A percentile compares a stretch with the other conserved stretches of the same genome.
Evolutionary conservation across 2,888 invertebrate genomes (phyloP).

Genomic region (Coleophora deauratella): DNA sequence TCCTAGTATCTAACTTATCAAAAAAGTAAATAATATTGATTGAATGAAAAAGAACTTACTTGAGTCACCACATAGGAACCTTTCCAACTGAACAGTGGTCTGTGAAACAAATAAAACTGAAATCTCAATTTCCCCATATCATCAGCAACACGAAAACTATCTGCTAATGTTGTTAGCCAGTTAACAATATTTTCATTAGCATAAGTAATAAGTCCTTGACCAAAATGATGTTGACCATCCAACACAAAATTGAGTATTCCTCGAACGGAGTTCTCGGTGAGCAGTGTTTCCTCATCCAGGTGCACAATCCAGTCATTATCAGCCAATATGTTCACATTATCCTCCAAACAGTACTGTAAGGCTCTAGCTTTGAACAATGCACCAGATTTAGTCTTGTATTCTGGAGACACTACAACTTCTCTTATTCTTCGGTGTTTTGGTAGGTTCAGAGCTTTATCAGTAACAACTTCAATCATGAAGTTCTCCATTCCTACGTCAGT

Average conservation of each 20-base stretch:
- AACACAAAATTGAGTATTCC: constrained; percentile 95
- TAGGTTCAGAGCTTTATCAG: constrained; percentile 88
- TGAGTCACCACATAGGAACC: constrained; percentile 98
- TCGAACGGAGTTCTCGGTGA: constrained; percentile 92
- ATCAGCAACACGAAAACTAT: constrained; percentile 96
- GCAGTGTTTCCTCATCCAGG: constrained; percentile 95
- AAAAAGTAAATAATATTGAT: too few relatives aligned
- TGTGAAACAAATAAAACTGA: constrained; percentile 94
- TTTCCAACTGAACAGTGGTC: constrained; percentile 97
- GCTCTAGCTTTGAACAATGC: constrained; percentile 96
- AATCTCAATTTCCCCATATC: constrained; percentile 97
- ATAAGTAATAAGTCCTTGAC: constrained; percentile 96
- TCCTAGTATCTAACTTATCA: too few relatives aligned
- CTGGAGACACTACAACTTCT: constrained; percentile 90
- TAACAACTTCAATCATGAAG: constrained; percentile 96
- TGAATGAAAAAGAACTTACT: constrained; percentile 71
- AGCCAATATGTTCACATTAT: constrained; percentile 86
- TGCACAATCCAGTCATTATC: constrained; percentile 98
- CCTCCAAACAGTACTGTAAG: constrained; percentile 95
- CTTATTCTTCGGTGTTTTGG: constrained; percentile 86
- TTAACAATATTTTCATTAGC: constrained; percentile 97
- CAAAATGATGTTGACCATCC: constrained; percentile 96
- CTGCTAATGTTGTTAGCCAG: constrained; percentile 96
- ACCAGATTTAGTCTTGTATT: constrained; percentile 91
- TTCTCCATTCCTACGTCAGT: constrained; percentile 93